Base-by-base conservation (phyloP, 2,113 vertebrate species). In the Alaudala cheleensis region DNA sequence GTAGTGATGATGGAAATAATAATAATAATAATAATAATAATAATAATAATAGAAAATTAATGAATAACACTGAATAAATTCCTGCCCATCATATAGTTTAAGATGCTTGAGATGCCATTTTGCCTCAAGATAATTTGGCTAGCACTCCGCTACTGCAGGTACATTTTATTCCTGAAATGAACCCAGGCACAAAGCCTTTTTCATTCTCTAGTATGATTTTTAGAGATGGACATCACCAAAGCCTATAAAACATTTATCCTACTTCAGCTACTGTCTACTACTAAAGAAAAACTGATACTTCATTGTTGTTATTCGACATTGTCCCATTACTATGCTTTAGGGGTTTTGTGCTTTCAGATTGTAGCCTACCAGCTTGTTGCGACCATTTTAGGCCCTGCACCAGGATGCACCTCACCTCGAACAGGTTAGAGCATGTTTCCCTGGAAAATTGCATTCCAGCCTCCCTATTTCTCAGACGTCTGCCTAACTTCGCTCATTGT, bases 281-380 rank as follows among this genome's bases (percentile, higher is more conserved):
- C 44, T 25, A 13, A 62, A 26, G 60, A 44, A 28, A 57, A 74
- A 13, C 21, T 23, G 6, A 72, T 21, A n/a, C 3, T 39, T 64
- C 60, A 4, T 3, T 29, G 23, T 14, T 49, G 12, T 23, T 28
- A 7, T 14, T 26, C 31, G 25, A 28, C 45, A 16, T 11, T 14
- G 5, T 22, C 10, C 47, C 20, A 9, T 23, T 8, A 3, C 25
- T 9, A 1, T 0, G 3, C 34, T 31, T 50, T 1, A 20, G 20
- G 12, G 23, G 7, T 61, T 40, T 33, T 9, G 1, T 4, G 28
- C 64, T 39, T 3, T 33, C 72, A 44, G 40, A 26, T 50, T 2
- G 31, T 4, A 39, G 19, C 0, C 0, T 6, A 47, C 8, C 24
- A 86, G 62, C 31, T 33, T 12, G 47, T 9, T 34, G 21, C 3